phyloP scores from a whole-genome alignment of 2,113 vertebrate species.

The Chaetodon trifascialis region DNA sequence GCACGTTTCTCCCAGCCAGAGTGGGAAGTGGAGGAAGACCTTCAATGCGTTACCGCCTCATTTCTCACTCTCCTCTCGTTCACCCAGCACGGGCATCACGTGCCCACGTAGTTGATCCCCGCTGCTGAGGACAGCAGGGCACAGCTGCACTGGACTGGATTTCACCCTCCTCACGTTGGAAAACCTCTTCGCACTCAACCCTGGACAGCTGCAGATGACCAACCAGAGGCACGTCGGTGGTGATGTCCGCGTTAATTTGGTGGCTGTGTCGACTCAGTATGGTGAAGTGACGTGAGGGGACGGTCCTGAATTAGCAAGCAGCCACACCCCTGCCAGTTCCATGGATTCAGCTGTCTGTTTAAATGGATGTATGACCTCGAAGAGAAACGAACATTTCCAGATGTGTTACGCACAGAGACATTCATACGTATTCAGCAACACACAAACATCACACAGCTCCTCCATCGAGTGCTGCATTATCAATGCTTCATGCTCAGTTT shows the following conservation, averaged over 20 bases:
- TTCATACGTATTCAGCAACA: background rate
- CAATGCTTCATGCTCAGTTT: background rate
- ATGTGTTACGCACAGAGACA: background rate
- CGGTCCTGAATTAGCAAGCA: background rate
- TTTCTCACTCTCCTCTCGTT: slow-evolving; percentile 5
- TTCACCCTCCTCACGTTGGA: slow-evolving; percentile 51
- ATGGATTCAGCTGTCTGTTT: background rate
- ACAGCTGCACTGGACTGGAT: slow-evolving; percentile 67
- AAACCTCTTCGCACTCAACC: slow-evolving; percentile 34
- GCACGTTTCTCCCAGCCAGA: slow-evolving; percentile 30
- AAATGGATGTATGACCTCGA: background rate
- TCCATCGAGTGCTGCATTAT: background rate
- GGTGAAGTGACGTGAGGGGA: background rate
- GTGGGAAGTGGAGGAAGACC: slow-evolving; percentile 40
- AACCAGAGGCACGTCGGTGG: background rate
- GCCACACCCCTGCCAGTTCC: background rate
- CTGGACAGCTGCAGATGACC: slow-evolving; percentile 52
- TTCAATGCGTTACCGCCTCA: slow-evolving; percentile 25
- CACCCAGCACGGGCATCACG: slow-evolving; percentile 42
- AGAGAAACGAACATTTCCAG: slow-evolving; percentile 1
- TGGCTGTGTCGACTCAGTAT: background rate
- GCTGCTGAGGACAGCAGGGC: slow-evolving; percentile 58
- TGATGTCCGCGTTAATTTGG: background rate
- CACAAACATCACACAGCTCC: background rate
- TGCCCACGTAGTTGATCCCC: slow-evolving; percentile 48